Evolutionary conservation across 2,888 invertebrate species (phyloP), one percentile per base, ranked within the genome.

Genomic region (Ochropleura plecta): DNA sequence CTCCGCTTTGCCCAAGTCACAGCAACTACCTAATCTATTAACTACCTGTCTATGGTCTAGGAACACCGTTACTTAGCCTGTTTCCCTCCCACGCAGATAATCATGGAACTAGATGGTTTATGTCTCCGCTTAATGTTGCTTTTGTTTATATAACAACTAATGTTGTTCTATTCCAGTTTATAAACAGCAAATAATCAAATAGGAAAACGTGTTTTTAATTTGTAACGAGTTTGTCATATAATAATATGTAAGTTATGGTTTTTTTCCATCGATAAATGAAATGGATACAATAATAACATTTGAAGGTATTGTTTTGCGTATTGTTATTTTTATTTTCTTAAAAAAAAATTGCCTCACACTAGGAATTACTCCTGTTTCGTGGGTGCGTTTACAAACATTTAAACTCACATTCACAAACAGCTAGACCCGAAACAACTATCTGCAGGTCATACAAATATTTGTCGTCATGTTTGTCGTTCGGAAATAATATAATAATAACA

Each of bases 41-140:
- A 44, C 67, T 63, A 18, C 7, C 42, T 42, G 18, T 20, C 55
- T 44, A 44, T 75, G 1, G 20, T 18, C 51, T 53, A 48, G 51
- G 44, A 49, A 18, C 44, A 67, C 85, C 81, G 85, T 84, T 85
- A 84, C 42, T 3, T 77, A 70, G 64, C 74, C 81, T 62, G 71
- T 78, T 74, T 73, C 16, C n/a, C 60, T 60, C 30, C 79, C 14
- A 67, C 81, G 76, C 53, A 59, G 66, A 67, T 76, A 63, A 70
- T 55, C 57, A 70, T 70, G 57, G 40, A 49, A 60, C 64, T 64
- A 66, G 9, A 30, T 44, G 48, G 48, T 48, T 48, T 14, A 48
- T 48, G 12, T 14, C 48, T 48, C 12, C 48, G 12, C 46, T 48
- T 48, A 48, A 14, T 44, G 5, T 2, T 16, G n/a, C 18, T 20